A percentile compares a stretch with the other conserved stretches of the same genome.
Conservation (phyloP, 2,888 invertebrate species). For the Bibio marci region DNA sequence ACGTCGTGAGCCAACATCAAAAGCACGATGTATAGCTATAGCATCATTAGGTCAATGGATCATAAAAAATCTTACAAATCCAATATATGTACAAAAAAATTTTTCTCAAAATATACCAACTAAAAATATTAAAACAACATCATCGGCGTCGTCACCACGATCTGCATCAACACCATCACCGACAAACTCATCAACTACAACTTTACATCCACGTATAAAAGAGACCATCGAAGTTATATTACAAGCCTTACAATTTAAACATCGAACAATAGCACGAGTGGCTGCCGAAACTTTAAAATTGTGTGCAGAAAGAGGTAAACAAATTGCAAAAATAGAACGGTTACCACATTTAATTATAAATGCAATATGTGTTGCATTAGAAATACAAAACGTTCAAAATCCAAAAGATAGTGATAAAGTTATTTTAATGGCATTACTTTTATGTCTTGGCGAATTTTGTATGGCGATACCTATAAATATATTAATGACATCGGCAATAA, state of each 20-base stretch:
- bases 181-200: not conserved
- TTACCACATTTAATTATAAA: conserved; percentile 25
- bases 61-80: conserved; percentile 20
- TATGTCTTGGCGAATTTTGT: conserved; percentile 88
- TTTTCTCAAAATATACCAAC: conserved; percentile 21
- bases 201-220: conserved; percentile 21
- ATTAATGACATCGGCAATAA: conserved; percentile 30
- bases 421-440: conserved; percentile 45
- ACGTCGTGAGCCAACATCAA: conserved; percentile 71
- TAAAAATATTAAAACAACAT: conserved; percentile 12
- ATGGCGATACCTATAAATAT: conserved; percentile 61
- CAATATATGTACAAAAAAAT: conserved; percentile 10
- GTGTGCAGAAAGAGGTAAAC: conserved; percentile 23
- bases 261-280: conserved; percentile 25
- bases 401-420: conserved; percentile 27
- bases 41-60: conserved; percentile 56
- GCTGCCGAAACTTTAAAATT: conserved; percentile 26
- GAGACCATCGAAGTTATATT: conserved; percentile 27
- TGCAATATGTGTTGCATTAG: conserved; percentile 25
- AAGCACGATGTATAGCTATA: conserved; percentile 76
- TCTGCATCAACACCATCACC: not conserved
- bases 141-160: conserved; percentile 2
- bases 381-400: conserved; percentile 25
- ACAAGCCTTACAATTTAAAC: conserved; percentile 28
- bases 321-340: conserved; percentile 22